A percentile compares a stretch with the other conserved stretches of the same genome.
Conservation (phyloP, 2,113 vertebrate genomes). For the Typhlomys cinereus region DNA sequence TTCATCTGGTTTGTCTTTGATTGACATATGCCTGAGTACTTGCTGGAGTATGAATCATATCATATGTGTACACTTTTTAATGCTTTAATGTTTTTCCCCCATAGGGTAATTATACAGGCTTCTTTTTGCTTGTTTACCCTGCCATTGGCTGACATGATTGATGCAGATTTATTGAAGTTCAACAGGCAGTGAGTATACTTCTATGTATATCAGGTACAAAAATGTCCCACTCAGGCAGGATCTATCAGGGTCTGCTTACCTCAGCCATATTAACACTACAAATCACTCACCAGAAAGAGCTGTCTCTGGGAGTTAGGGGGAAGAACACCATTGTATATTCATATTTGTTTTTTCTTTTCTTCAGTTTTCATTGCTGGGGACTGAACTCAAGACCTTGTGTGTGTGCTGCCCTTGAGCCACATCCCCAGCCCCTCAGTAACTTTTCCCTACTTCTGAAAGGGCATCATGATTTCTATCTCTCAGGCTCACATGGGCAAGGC, state of each 20-base stretch:
- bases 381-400: neutral
- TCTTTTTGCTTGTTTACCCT: conserved; percentile 93
- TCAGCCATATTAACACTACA: neutral
- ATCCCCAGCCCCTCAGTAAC: neutral
- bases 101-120: conserved; percentile 91
- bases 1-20: too few relatives aligned
- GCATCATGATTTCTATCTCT: neutral
- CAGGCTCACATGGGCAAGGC: neutral
- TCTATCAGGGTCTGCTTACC: neutral
- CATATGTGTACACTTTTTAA: conserved; percentile 50
- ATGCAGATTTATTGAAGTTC: conserved; percentile 90
- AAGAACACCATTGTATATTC: neutral
- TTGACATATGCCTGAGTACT: too few relatives aligned
- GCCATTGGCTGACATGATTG: conserved; percentile 92
- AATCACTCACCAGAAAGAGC: neutral
- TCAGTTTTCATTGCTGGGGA: neutral
- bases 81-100: conserved; percentile 13
- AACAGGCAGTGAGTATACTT: conserved; percentile 87
- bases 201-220: conserved; percentile 9
- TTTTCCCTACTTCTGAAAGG: neutral
- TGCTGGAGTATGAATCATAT: too few relatives aligned
- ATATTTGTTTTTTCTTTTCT: neutral
- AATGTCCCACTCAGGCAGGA: neutral
- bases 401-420: neutral
- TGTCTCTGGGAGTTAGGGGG: neutral